phyloP scores from a whole-genome alignment of 2,113 vertebrate genomes.

The Albula goreensis region DNA sequence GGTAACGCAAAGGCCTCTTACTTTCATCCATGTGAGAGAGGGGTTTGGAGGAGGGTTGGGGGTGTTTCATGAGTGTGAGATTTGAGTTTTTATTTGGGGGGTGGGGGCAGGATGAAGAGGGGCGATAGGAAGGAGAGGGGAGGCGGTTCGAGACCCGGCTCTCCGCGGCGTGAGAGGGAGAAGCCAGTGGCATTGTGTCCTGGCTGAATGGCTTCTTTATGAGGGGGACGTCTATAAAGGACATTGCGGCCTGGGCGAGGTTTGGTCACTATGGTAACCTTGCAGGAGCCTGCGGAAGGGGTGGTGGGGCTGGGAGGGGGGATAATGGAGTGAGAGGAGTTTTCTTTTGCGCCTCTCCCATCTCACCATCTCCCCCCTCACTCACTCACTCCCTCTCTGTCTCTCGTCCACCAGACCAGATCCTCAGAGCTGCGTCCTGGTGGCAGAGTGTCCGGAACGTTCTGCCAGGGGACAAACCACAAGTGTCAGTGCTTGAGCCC shows the following conservation, averaged over 20 bases:
- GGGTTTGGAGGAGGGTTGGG: background rate
- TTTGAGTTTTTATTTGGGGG: background rate
- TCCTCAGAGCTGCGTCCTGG: conserved; percentile 48
- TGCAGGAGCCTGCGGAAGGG: conserved; percentile 62
- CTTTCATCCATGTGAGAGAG: conserved; percentile 18
- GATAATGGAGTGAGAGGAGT: conserved; percentile 71
- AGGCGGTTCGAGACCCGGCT: conserved; percentile 39
- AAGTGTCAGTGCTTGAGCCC: background rate
- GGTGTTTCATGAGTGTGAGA: background rate
- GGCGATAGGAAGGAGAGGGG: conserved; percentile 5
- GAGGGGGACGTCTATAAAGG: conserved; percentile 70
- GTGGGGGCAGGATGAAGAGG: background rate
- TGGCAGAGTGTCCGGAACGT: conserved; percentile 39
- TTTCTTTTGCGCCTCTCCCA: conserved; percentile 58
- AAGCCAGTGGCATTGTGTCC: conserved; percentile 58
- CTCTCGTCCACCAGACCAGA: conserved; percentile 63
- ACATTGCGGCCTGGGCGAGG: conserved; percentile 68
- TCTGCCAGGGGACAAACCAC: background rate
- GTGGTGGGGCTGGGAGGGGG: background rate
- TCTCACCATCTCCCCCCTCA: background rate
- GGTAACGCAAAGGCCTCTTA: conserved; percentile 24
- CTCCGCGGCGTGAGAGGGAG: background rate
- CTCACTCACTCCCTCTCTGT: conserved; percentile 36
- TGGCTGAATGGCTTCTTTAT: conserved; percentile 72
- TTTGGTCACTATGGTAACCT: conserved; percentile 70